Base-by-base conservation (phyloP, 2,888 invertebrate species). In the Pecten maximus region DNA sequence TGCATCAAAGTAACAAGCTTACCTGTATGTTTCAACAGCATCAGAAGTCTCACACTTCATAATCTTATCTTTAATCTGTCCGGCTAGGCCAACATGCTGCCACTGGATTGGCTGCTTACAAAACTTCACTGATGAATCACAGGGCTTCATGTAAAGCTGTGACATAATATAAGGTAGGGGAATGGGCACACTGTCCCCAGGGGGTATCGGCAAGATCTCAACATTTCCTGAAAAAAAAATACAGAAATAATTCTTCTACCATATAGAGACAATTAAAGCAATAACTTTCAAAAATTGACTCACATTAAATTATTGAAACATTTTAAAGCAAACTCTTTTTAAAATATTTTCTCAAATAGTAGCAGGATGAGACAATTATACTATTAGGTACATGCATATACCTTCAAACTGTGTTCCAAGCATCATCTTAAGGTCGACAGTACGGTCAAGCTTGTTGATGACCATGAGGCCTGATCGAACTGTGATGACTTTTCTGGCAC, bases 401-500 rank as follows among this genome's bases (percentile, higher is more conserved):
- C 95, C 95, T 91, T 94, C 94, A 48, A 89, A 40, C 93, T 94
- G 90, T 94, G 93, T 39, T 93, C 91, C 90, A 40, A 89, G 50
- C 91, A 98, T 98, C 96, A 98, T 97, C 95, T 98, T 98, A 0
- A 98, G 96, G 93, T 98, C 98, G 19, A 96, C 92, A 12, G 93
- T 89, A 28, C 96, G 95, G 88, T 96, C 95, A 44, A 97, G 95
- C 89, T 94, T 94, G 97, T 99, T 99, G 90, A 97, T 97, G 2
- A 99, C 97, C 94, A 98, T 98, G 92, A 99, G 97, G 44, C 99
- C 98, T 15, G 99, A 99, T 92, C 99, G 98, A 28, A 99, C 98
- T 15, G 98, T 98, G 89, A 99, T 98, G 94, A 99, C 97, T 97
- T 99, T 99, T 94, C 98, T 98, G 0, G 99, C 99, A 1, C 99